These are phyloP conservation scores for Erebia palarica DNA, from an alignment of 2,888 invertebrate species.

Conservation along the genomic window DNA sequence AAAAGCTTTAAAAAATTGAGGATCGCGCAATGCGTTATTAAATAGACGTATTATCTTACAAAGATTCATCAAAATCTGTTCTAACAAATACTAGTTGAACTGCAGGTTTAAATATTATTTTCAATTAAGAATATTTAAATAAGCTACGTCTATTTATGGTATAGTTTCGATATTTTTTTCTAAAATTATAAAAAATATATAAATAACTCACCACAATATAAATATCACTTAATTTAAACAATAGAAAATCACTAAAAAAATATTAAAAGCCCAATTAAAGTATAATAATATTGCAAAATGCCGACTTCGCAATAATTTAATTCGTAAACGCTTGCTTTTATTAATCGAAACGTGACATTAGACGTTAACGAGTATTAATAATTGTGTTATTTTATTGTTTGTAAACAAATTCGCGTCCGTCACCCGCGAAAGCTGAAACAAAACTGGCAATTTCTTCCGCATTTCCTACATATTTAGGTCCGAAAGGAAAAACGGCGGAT, in stretches of 20 bases:
- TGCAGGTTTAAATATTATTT: no score
- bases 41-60: no score
- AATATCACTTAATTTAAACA: not conserved
- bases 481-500: slow-evolving; percentile 23
- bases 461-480: slow-evolving; percentile 29
- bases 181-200: not conserved
- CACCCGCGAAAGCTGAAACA: slow-evolving; percentile 24
- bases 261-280: not conserved
- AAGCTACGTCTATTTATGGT: no score
- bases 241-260: not conserved
- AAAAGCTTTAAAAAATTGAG: no score
- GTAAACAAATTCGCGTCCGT: slow-evolving; percentile 14
- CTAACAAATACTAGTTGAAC: no score
- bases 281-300: not conserved
- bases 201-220: slow-evolving; percentile 8
- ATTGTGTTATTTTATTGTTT: slow-evolving; percentile 6
- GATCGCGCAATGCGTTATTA: no score
- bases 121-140: no score
- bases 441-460: slow-evolving; percentile 26
- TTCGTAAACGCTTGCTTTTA: slow-evolving; percentile 5
- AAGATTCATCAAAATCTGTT: no score
- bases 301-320: slow-evolving; percentile 2
- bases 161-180: no score
- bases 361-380: not conserved
- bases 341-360: slow-evolving; percentile 17